phyloP scores from a whole-genome alignment of 2,113 vertebrate species.

The Lepidothrix coronata region DNA sequence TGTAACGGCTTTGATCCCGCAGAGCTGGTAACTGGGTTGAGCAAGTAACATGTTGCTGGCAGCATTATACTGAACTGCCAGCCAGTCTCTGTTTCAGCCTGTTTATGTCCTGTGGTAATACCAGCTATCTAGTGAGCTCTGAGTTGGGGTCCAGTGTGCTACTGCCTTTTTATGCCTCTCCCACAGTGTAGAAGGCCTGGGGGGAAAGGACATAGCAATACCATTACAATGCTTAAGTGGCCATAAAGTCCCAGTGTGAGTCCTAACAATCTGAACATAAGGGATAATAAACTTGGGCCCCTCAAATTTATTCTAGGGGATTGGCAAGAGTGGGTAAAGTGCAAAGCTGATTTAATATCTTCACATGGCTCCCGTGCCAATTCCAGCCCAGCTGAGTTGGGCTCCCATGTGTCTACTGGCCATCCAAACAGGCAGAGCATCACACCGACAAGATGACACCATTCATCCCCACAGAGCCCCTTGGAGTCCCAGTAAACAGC shows the following conservation, averaged over 20 bases:
- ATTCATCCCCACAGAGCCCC: not conserved
- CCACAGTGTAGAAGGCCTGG: constrained; percentile 18
- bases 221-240: constrained; percentile 44
- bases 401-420: not conserved
- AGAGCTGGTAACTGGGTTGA: not conserved
- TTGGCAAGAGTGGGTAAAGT: not conserved
- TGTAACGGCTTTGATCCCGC: not conserved
- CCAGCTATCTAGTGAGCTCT: not conserved
- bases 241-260: constrained; percentile 58
- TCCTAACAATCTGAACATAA: constrained; percentile 36
- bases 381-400: not conserved
- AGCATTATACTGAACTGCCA: not conserved
- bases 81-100: not conserved
- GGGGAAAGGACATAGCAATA: constrained; percentile 7
- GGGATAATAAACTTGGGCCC: constrained; percentile 38
- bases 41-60: not conserved
- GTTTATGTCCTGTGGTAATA: not conserved
- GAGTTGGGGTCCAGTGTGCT: not conserved
- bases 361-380: not conserved
- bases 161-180: constrained; percentile 21
- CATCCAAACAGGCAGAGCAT: not conserved
- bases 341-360: not conserved
- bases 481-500: not conserved
- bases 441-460: not conserved
- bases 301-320: constrained; percentile 11